These are phyloP conservation scores for Otocyon megalotis DNA, from an alignment of 2,113 vertebrate species.

Conservation along the genomic window DNA sequence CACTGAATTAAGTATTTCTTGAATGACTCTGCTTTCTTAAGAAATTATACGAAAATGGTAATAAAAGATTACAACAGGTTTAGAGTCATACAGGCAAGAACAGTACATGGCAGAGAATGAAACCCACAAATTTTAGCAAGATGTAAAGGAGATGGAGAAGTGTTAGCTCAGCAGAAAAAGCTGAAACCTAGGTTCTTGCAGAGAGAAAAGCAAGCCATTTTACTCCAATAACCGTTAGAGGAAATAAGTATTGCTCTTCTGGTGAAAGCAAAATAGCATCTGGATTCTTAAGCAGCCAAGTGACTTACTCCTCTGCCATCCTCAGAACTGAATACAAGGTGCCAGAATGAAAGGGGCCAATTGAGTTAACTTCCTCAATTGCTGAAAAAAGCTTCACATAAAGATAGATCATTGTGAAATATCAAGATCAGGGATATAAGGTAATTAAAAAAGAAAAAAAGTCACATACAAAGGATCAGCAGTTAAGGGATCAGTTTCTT, in stretches of 20 bases:
- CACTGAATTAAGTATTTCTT: neutral
- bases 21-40: neutral
- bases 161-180: neutral
- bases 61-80: neutral
- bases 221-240: neutral
- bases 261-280: neutral
- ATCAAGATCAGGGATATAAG: neutral
- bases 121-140: conserved; percentile 7
- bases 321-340: neutral
- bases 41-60: neutral
- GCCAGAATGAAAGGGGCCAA: neutral
- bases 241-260: neutral
- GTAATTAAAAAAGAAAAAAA: conserved; percentile 28
- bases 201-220: neutral
- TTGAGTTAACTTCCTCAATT: neutral
- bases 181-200: neutral
- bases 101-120: conserved; percentile 20
- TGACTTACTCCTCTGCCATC: neutral
- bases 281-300: neutral
- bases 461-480: neutral
- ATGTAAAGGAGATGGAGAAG: neutral
- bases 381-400: neutral
- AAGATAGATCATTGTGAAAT: neutral
- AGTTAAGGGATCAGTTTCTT: neutral
- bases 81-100: conserved; percentile 4